phyloP scores from a whole-genome alignment of 2,888 invertebrate genomes.

The Caenorhabditis sp. region DNA sequence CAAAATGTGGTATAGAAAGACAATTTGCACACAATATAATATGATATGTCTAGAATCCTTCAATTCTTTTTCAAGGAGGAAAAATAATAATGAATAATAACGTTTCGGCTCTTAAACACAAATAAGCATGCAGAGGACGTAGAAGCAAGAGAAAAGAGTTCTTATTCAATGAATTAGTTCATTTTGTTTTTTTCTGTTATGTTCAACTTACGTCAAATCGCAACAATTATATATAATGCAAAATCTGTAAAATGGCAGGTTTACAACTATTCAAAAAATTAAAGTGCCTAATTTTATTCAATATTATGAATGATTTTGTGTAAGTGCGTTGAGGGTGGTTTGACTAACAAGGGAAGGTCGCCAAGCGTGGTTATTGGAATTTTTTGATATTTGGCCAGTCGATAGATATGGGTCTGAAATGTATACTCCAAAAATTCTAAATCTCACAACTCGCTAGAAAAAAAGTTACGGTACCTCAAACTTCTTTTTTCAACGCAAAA shows the following conservation, averaged over 20 bases:
- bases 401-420: too few relatives aligned
- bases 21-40: conserved; percentile 19
- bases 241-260: not conserved
- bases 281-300: too few relatives aligned
- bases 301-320: too few relatives aligned
- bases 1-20: conserved; percentile 15
- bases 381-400: too few relatives aligned
- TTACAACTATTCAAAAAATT: not conserved
- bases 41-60: not conserved
- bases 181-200: not conserved
- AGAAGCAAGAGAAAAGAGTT: conserved; percentile 3
- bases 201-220: not conserved
- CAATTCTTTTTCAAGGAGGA: not conserved
- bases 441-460: too few relatives aligned
- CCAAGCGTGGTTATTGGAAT: too few relatives aligned
- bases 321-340: too few relatives aligned
- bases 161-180: too few relatives aligned
- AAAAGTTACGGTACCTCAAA: too few relatives aligned
- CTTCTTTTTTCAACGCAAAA: too few relatives aligned
- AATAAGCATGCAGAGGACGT: conserved; percentile 8
- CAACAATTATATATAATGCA: not conserved
- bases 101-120: not conserved
- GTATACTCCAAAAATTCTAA: too few relatives aligned
- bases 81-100: not conserved
- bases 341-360: too few relatives aligned